Base-by-base conservation (phyloP, 2,888 invertebrate species). In the Pyrrhosoma nymphula region DNA sequence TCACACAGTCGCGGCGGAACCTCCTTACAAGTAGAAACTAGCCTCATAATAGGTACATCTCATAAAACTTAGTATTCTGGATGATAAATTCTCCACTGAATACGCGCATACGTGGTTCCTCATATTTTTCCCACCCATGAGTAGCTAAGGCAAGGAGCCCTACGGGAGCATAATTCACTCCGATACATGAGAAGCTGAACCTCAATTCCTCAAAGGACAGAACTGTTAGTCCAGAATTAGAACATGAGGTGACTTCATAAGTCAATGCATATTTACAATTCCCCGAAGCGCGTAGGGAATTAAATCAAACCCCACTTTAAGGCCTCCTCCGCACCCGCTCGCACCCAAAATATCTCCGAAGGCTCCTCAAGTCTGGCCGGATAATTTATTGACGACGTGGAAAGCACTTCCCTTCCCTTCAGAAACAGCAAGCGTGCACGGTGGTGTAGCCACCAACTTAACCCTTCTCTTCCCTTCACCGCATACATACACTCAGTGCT, bases 251-350 rank as follows among this genome's bases (percentile, higher is more conserved):
- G 35, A 82, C 82, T 82, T 82, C 82, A 82, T 82, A 82, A 82
- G 82, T 82, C 82, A 35, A 35, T 82, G 82, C 82, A 82, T 82
- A 82, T 35, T 82, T 82, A 82, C 82, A 82, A 82, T 82, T 82
- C 82, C 82, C 82, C 16, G 35, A 35, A 35, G 82, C 82, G 82
- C 82, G 82, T 35, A 14, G 16, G 82, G 82, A 35, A 82, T 82
- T 82, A 82, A 82, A 82, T 82, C 82, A 82, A 82, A 82, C 82
- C 69, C 69, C 60, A 26, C 30, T 82, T 82, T 82, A 82, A 60
- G 82, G 18, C 82, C 82, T 82, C 69, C 69, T n/a, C 69, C 20
- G 26, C 26, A 8, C 26, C 47, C 20, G 60, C 60, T 14, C 60
- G 10, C 20, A 2, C 82, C 8, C 30, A 14, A 82, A 82, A 82